These are phyloP conservation scores for Scomber scombrus DNA, from an alignment of 2,113 vertebrate genomes.

Conservation along the genomic window DNA sequence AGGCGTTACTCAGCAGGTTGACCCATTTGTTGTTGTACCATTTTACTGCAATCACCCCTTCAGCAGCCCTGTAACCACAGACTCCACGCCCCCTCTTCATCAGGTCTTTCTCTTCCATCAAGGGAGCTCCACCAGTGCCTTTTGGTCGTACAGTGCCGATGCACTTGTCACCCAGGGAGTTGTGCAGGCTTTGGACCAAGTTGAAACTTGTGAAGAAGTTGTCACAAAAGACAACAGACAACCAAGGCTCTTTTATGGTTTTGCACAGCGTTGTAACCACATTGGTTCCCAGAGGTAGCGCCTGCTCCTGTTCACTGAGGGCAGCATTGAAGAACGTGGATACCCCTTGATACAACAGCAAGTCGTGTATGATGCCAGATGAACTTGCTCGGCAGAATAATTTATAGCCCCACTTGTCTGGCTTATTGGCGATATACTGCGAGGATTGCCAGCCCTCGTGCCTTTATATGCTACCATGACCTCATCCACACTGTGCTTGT, in stretches of 20 bases:
- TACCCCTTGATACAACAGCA: slow-evolving; percentile 4
- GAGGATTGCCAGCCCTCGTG: too few species aligned
- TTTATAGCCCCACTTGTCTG: slow-evolving; percentile 20
- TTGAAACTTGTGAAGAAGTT: slow-evolving; percentile 39
- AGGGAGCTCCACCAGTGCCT: slow-evolving; percentile 31
- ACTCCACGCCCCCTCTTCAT: slow-evolving; percentile 45
- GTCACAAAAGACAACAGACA: background rate
- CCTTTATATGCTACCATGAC: slow-evolving; percentile 45
- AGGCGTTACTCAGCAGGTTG: slow-evolving; percentile 52
- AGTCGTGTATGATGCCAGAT: slow-evolving; percentile 17
- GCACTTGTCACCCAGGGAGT: slow-evolving; percentile 25
- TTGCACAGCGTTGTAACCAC: background rate
- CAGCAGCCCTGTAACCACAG: slow-evolving; percentile 50
- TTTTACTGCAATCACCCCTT: slow-evolving; percentile 55
- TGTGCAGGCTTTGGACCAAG: slow-evolving; percentile 42
- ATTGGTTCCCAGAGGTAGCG: background rate
- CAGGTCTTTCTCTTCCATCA: slow-evolving; percentile 51
- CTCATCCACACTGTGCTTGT: slow-evolving; percentile 41
- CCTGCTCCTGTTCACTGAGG: slow-evolving; percentile 3
- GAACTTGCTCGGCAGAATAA: slow-evolving; percentile 10
- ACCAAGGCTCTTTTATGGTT: slow-evolving; percentile 5
- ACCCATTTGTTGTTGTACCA: slow-evolving; percentile 62
- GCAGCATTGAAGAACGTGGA: slow-evolving; percentile 16
- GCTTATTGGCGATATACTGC: too few species aligned
- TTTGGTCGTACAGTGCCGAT: slow-evolving; percentile 38